Conservation (phyloP, 2,797 vertebrate species). For the Babyrousa celebensis region DNA sequence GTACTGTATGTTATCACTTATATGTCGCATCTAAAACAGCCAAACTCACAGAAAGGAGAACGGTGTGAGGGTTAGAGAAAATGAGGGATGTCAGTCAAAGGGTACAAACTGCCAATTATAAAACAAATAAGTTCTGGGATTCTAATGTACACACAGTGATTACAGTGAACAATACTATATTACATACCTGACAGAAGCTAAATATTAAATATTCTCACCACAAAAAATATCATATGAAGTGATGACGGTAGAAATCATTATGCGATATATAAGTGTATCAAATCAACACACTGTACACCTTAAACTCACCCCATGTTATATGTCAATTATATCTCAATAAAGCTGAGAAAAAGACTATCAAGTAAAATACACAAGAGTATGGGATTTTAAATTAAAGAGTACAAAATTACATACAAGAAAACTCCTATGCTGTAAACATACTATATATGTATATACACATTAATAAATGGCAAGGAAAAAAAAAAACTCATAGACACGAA, state of each 20-base stretch:
- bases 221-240: not conserved
- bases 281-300: not conserved
- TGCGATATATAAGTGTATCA: not conserved
- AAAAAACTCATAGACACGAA: no score
- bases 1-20: not conserved
- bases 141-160: not conserved
- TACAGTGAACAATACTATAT: not conserved
- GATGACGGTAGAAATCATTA: not conserved
- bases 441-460: not conserved
- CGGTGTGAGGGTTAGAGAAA: not conserved
- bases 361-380: not conserved
- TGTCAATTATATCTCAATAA: not conserved
- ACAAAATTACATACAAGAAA: not conserved
- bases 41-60: not conserved
- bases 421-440: not conserved
- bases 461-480: not conserved
- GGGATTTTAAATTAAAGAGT: not conserved
- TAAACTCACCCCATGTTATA: not conserved
- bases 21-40: not conserved
- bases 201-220: not conserved
- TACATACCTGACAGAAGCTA: not conserved
- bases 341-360: not conserved
- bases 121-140: not conserved
- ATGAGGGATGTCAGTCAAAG: not conserved
- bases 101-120: not conserved